Evolutionary conservation across 2,888 invertebrate genomes (phyloP), one percentile per base, ranked within the genome.

Genomic region (Reticulitermes lucifugus): DNA sequence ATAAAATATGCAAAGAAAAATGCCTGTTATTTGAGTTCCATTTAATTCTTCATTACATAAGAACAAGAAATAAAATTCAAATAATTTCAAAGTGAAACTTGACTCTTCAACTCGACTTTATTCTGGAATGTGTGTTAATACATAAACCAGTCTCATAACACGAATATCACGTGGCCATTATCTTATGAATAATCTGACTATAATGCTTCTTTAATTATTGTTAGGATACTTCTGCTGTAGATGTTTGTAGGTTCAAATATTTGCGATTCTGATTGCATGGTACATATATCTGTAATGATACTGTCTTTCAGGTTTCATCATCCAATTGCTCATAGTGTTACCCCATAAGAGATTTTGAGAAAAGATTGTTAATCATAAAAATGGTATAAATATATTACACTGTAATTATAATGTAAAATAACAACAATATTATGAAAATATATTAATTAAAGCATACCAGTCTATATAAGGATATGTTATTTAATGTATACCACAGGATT

Each of bases 361-460:
- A 71, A 87, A 86, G 84, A 59, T 87, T 87, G 87, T 87, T 87
- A 87, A 87, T 87, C 85, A 86, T 85, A 84, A 86, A 84, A 84
- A 75, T 80, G 81, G 85, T 79, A 85, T 84, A 87, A 87, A 85
- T 83, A 85, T 85, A 86, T 85, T 86, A 85, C 70, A 86, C 73
- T 87, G 85, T 87, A 86, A 87, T 87, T 87, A 87, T 86, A 86
- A 86, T 87, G 87, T 87, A 87, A 86, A 87, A 85, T 85, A 85
- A 86, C 83, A 86, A 86, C 71, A 86, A 83, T 86, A 87, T 86
- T 86, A 87, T 82, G 85, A 86, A 85, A 86, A 86, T 86, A 85
- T 85, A 86, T 85, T 85, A 84, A 86, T 84, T 86, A 59, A 86
- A 83, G 79, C 86, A 87, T 85, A 86, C 84, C 82, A 80, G 46